Conservation (phyloP, 2,888 invertebrate species). For the Cyrtodaria siliqua region DNA sequence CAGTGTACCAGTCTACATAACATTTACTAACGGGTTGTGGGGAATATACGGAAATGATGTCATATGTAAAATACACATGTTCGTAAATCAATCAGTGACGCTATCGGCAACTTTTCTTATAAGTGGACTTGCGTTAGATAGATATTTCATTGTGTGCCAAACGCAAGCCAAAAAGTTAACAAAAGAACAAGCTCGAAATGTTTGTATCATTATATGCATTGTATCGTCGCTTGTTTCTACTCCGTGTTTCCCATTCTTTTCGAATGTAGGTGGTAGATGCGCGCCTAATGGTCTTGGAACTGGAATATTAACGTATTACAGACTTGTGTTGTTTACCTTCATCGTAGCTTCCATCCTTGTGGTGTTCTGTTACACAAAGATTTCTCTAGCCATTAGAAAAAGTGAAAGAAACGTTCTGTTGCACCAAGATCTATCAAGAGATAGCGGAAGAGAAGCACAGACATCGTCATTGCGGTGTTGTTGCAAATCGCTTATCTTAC, state of each 20-base stretch:
- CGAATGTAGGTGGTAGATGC: conserved; percentile 21
- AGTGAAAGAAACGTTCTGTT: too few relatives aligned
- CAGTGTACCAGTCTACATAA: conserved; percentile 56
- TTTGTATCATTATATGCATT: conserved; percentile 22
- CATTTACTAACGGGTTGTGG: conserved; percentile 47
- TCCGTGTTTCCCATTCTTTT: conserved; percentile 46
- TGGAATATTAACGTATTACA: conserved; percentile 24
- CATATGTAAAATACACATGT: conserved; percentile 53
- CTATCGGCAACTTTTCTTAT: conserved; percentile 49
- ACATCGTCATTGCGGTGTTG: too few relatives aligned
- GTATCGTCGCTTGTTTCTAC: conserved; percentile 25
- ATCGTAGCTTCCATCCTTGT: not conserved
- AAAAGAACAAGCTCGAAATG: conserved; percentile 13
- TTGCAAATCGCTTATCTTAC: too few relatives aligned
- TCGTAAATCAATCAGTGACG: conserved; percentile 44
- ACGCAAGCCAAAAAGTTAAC: conserved; percentile 3
- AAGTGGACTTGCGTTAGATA: conserved; percentile 45
- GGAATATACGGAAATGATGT: conserved; percentile 33
- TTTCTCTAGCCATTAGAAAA: not conserved
- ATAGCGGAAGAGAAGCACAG: too few relatives aligned
- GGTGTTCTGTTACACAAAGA: conserved; percentile 23
- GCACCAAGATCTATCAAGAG: too few relatives aligned
- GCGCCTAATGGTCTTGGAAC: conserved; percentile 4
- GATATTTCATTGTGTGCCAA: conserved; percentile 48
- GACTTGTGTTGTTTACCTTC: conserved; percentile 25